These are phyloP conservation scores for Oxystoma pomonae DNA, from an alignment of 2,888 invertebrate species.

Conservation along the genomic window DNA sequence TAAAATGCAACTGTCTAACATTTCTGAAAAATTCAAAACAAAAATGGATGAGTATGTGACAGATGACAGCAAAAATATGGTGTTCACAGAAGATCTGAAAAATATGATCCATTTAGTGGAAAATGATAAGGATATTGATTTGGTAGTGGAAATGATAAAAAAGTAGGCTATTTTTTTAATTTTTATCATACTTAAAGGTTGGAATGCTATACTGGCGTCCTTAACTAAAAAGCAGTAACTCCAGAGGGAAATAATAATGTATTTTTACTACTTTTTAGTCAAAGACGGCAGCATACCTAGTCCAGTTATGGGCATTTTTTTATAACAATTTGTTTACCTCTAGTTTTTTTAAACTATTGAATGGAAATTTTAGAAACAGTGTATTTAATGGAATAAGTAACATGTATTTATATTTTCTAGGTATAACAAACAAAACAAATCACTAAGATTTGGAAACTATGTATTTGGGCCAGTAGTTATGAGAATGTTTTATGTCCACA, in stretches of 20 bases:
- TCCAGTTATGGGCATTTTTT: background rate
- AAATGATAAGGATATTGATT: constrained; percentile 57
- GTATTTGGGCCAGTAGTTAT: constrained; percentile 80
- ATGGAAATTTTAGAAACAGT: too few relatives aligned
- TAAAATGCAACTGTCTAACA: constrained; percentile 58
- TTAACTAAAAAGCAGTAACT: too few relatives aligned
- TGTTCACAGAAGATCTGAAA: constrained; percentile 83
- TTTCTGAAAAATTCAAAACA: constrained; percentile 60
- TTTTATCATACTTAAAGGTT: too few relatives aligned
- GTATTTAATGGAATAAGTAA: too few relatives aligned
- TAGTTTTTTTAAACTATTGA: too few relatives aligned
- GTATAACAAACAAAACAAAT: constrained; percentile 66
- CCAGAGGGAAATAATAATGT: too few relatives aligned
- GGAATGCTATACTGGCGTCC: too few relatives aligned
- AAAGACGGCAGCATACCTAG: background rate
- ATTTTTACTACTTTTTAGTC: too few relatives aligned
- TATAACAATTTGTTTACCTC: background rate
- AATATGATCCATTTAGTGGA: constrained; percentile 72
- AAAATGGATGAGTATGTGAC: constrained; percentile 66
- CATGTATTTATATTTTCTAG: constrained; percentile 42
- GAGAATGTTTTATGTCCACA: constrained; percentile 69
- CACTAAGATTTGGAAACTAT: constrained; percentile 73
- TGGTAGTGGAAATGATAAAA: constrained; percentile 65
- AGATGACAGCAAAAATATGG: constrained; percentile 57
- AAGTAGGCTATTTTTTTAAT: too few relatives aligned